These are phyloP conservation scores for Toxonevra muliebris DNA, from an alignment of 2,888 invertebrate species.

Conservation along the genomic window DNA sequence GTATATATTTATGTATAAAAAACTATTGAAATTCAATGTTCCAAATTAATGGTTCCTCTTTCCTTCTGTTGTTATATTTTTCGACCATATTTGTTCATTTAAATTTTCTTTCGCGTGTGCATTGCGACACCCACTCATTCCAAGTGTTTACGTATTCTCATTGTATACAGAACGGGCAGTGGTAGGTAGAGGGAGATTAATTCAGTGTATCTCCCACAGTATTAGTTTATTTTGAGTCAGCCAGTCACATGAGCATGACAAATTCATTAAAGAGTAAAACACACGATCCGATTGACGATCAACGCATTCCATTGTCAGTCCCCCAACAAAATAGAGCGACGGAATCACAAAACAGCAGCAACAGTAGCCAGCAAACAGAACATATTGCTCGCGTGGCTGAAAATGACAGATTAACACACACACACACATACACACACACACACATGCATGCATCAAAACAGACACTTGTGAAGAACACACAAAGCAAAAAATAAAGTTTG, in stretches of 20 bases:
- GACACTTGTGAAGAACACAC: too few species aligned
- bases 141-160: too few species aligned
- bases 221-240: slow-evolving; percentile 9
- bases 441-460: neutral
- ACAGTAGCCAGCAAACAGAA: slow-evolving; percentile 16
- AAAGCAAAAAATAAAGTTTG: too few species aligned
- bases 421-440: neutral
- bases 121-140: too few species aligned
- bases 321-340: slow-evolving; percentile 7
- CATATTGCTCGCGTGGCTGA: slow-evolving; percentile 38
- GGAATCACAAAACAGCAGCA: neutral
- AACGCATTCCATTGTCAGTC: slow-evolving; percentile 12
- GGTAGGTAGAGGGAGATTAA: neutral
- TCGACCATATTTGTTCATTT: too few species aligned
- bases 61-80: too few species aligned
- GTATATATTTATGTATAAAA: too few species aligned
- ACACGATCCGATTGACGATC: slow-evolving; percentile 4
- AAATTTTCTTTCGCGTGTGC: too few species aligned
- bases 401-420: slow-evolving; percentile 22
- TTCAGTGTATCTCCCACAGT: neutral
- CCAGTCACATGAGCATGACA: slow-evolving; percentile 54
- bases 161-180: neutral
- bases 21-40: too few species aligned
- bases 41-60: too few species aligned
- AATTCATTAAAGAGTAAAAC: slow-evolving; percentile 41